These are phyloP conservation scores for Trichomycterus rosablanca DNA, from an alignment of 2,113 vertebrate species.

Conservation along the genomic window DNA sequence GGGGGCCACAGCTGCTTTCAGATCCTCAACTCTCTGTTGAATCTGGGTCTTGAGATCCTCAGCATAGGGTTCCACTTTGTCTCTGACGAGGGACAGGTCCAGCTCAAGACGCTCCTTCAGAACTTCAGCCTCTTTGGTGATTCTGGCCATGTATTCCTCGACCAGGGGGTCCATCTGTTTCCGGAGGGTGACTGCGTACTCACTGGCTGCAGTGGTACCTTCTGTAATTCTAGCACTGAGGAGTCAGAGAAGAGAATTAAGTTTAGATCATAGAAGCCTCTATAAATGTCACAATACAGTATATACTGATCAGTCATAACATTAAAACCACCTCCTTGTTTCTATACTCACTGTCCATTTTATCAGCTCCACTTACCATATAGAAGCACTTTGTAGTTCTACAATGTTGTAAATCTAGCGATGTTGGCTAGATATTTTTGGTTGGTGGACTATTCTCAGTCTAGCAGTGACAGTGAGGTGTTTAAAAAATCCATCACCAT, in stretches of 20 bases:
- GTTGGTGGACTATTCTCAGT: too few relatives aligned
- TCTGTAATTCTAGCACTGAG: conserved; percentile 39
- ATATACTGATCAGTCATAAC: too few relatives aligned
- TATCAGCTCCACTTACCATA: too few relatives aligned
- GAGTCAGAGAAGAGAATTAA: not conserved
- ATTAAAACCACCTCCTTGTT: not conserved
- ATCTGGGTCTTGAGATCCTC: conserved; percentile 61
- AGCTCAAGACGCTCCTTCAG: conserved; percentile 49
- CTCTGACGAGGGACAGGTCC: conserved; percentile 39
- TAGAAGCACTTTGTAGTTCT: too few relatives aligned
- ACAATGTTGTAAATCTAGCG: too few relatives aligned
- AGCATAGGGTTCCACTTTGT: conserved; percentile 47
- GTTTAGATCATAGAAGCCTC: too few relatives aligned
- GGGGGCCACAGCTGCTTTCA: conserved; percentile 57
- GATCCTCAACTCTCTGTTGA: conserved; percentile 69
- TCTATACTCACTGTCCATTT: too few relatives aligned
- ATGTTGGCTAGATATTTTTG: too few relatives aligned
- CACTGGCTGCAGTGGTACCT: conserved; percentile 31
- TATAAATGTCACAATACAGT: not conserved
- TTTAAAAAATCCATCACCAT: too few relatives aligned
- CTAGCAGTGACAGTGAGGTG: too few relatives aligned
- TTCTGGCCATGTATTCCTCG: conserved; percentile 35
- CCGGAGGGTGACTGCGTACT: conserved; percentile 38
- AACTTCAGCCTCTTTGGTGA: conserved; percentile 50
- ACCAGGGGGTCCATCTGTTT: conserved; percentile 40